Evolutionary conservation across 2,888 invertebrate species (phyloP).

Genomic region (Eupithecia abbreviata): DNA sequence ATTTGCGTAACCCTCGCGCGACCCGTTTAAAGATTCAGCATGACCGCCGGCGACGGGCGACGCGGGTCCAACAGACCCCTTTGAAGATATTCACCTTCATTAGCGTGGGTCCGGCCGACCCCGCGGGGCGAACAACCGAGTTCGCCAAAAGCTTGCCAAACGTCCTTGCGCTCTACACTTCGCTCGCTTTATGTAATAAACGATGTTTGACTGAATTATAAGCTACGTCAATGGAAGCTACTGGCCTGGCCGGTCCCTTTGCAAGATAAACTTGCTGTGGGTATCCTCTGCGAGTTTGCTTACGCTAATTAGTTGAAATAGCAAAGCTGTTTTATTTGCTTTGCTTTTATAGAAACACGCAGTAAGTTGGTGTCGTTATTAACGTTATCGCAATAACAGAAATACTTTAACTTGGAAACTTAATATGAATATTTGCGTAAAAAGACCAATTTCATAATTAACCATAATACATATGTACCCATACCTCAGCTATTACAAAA

Average conservation of each 20-base stretch:
- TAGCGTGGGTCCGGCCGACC: slow-evolving; percentile 72
- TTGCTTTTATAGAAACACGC: background rate
- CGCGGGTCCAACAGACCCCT: slow-evolving; percentile 69
- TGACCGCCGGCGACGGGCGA: slow-evolving; percentile 67
- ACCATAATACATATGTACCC: background rate
- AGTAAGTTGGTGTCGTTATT: background rate
- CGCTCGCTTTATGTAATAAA: slow-evolving; percentile 41
- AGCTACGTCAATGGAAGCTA: slow-evolving; percentile 33
- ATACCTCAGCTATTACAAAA: too few relatives aligned
- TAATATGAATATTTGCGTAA: background rate
- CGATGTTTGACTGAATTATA: slow-evolving; percentile 39
- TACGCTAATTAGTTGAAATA: slow-evolving; percentile 27
- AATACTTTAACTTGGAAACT: background rate
- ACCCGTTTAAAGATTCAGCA: slow-evolving; percentile 79
- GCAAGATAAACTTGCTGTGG: slow-evolving; percentile 30
- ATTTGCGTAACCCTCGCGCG: slow-evolving; percentile 61
- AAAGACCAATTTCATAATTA: background rate
- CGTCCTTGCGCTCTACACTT: slow-evolving; percentile 44
- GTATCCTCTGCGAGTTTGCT: slow-evolving; percentile 18
- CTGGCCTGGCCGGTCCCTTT: slow-evolving; percentile 29
- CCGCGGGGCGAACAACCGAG: slow-evolving; percentile 57
- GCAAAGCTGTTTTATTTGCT: slow-evolving; percentile 3
- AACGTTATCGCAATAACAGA: background rate
- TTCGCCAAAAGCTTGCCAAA: slow-evolving; percentile 24
- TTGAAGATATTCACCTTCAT: slow-evolving; percentile 82